phyloP scores from a whole-genome alignment of 1,140 invertebrate genomes.

The Charaxes varanes region DNA sequence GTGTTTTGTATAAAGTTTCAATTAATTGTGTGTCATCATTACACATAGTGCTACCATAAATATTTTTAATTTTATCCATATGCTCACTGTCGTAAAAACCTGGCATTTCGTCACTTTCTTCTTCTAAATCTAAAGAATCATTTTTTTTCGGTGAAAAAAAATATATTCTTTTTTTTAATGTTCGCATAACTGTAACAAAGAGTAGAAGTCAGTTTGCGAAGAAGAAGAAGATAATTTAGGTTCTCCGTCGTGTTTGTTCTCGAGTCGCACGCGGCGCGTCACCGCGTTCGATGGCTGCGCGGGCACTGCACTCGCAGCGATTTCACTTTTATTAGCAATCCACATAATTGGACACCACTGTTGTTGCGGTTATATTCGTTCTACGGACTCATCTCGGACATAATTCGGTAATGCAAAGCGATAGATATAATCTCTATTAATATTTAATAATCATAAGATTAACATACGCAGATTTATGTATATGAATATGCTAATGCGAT shows the following conservation, averaged over 20 bases:
- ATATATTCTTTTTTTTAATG: no score
- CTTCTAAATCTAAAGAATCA: slow-evolving; percentile 24
- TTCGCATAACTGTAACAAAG: no score
- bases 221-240: no score
- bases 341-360: slow-evolving; percentile 71
- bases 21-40: slow-evolving; percentile 39
- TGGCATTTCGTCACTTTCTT: slow-evolving; percentile 6
- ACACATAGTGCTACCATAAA: slow-evolving; percentile 44
- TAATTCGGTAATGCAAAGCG: slow-evolving; percentile 17
- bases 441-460: no score
- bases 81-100: slow-evolving; percentile 29
- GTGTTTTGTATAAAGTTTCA: slow-evolving; percentile 51
- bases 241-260: no score
- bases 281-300: slow-evolving; percentile 28
- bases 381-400: slow-evolving; percentile 54
- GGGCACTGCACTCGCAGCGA: slow-evolving; percentile 70
- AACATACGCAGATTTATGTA: no score
- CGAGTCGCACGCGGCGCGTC: slow-evolving; percentile 22
- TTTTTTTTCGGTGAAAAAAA: slow-evolving; percentile 33
- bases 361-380: slow-evolving; percentile 68
- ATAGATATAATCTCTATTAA: slow-evolving; percentile 7
- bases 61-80: slow-evolving; percentile 43
- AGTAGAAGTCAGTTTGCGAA: no score
- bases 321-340: slow-evolving; percentile 74
- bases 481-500: no score